Evolutionary conservation across 2,888 invertebrate genomes (phyloP), one percentile per base, ranked within the genome.

Genomic region (Graphium colonna): DNA sequence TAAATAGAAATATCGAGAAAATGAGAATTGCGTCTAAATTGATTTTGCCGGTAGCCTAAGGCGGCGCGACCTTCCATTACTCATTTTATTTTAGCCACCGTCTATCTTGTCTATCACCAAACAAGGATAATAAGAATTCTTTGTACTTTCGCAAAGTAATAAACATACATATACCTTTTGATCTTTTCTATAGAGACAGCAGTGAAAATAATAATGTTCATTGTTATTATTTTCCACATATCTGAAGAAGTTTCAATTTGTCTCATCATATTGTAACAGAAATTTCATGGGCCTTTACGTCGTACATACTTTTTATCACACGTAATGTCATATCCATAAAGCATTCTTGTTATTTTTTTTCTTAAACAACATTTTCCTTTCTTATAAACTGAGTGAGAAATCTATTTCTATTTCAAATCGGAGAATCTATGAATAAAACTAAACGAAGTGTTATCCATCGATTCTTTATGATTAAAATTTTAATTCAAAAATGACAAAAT

Each of bases 21-120:
- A 75, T 72, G 73, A 69, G 67, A 75, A 77, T 71, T 74, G 73
- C 67, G 65, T 64, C 67, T 67, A 77, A 82, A 80, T 82, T 77
- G 79, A 79, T 80, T 80, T 79, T 70, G 64, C 73, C 68, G 63
- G 67, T 70, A 62, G 71, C 77, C 71, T 63, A 61, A 62, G 73
- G 74, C 76, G 67, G 58, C 56, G 58, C 65, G 69, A 65, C 68
- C 69, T 68, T 66, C 69, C 61, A 73, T 75, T 75, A 72, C 69
- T 66, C 67, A 70, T 64, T 70, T 71, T 65, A 64, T 73, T 71
- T 68, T 61, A 60, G 53, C 51, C 60, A 51, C 57, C 57, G 59
- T 63, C 60, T 63, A 62, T 64, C 61, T 61, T 61, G 56, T 63
- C 58, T 63, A 59, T 60, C 59, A 63, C 56, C 60, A 55, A 63